phyloP scores from a whole-genome alignment of 2,797 vertebrate species.

The Lepilemur ruficaudatus region DNA sequence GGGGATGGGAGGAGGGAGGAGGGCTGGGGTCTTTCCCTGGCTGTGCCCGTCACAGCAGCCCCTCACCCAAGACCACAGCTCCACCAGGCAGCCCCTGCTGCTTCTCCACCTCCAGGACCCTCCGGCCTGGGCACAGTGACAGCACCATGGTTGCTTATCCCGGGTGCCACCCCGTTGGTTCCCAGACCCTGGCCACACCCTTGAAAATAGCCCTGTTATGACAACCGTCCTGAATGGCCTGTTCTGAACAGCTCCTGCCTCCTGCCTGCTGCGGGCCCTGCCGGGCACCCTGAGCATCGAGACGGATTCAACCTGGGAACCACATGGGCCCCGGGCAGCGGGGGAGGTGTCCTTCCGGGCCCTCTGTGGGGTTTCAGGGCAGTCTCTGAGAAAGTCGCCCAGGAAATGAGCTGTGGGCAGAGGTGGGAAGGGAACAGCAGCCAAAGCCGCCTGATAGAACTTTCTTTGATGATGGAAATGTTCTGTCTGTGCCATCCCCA shows the following conservation, averaged over 20 bases:
- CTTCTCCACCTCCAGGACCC: neutral
- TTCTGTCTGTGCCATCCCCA: neutral
- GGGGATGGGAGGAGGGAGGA: neutral
- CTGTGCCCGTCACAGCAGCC: neutral
- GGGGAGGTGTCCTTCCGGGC: neutral
- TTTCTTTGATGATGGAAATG: neutral
- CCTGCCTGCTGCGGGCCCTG: neutral
- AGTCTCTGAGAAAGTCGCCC: neutral
- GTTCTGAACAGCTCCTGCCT: neutral
- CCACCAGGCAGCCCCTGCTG: neutral
- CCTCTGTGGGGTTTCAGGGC: neutral
- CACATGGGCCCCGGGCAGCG: neutral
- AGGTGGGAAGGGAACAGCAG: neutral
- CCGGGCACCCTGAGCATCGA: neutral
- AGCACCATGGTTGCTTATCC: neutral
- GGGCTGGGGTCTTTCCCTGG: neutral
- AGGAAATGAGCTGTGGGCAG: neutral
- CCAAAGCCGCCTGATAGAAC: neutral
- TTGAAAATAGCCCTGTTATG: neutral
- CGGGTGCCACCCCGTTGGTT: too few species aligned
- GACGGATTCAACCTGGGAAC: neutral
- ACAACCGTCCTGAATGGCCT: neutral
- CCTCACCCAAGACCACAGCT: neutral
- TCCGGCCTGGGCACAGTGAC: neutral
- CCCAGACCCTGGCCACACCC: neutral